Conservation (phyloP, 2,888 invertebrate species). For the Onthophagus sagittarius region DNA sequence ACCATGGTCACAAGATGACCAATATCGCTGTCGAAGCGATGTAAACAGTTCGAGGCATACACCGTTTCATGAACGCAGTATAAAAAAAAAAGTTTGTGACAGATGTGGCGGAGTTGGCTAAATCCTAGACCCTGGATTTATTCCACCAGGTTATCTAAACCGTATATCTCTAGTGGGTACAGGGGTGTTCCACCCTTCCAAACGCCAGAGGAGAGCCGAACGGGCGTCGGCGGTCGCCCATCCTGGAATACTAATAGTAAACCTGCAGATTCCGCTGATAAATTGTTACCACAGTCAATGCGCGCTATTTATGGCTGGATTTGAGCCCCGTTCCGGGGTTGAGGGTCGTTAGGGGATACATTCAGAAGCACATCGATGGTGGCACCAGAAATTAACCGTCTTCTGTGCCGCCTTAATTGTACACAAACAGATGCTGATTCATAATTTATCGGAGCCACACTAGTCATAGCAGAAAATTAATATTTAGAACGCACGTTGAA, state of each 20-base stretch:
- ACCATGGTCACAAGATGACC: background rate
- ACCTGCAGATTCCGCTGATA: constrained; percentile 49
- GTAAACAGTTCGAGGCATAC: background rate
- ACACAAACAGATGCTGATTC: constrained; percentile 13
- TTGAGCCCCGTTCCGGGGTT: constrained; percentile 28
- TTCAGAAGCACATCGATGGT: background rate
- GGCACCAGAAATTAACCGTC: background rate
- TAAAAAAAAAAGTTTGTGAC: background rate
- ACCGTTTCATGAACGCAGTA: background rate
- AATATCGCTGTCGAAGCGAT: background rate
- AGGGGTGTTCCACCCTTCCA: constrained; percentile 32
- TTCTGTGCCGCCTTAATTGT: constrained; percentile 2
- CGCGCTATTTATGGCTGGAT: constrained; percentile 42
- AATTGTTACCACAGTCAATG: constrained; percentile 48
- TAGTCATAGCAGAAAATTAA: background rate
- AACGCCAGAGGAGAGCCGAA: background rate
- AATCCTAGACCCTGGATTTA: constrained; percentile 47
- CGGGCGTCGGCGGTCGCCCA: constrained; percentile 38
- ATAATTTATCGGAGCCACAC: constrained; percentile 8
- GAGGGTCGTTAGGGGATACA: constrained; percentile 8
- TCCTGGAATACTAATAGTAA: constrained; percentile 49
- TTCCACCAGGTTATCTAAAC: constrained; percentile 49
- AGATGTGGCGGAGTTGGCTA: background rate
- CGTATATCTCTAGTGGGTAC: constrained; percentile 48
- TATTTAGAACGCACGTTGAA: background rate